These are phyloP conservation scores for Cygnus atratus DNA, from an alignment of 2,113 vertebrate species.

Conservation along the genomic window DNA sequence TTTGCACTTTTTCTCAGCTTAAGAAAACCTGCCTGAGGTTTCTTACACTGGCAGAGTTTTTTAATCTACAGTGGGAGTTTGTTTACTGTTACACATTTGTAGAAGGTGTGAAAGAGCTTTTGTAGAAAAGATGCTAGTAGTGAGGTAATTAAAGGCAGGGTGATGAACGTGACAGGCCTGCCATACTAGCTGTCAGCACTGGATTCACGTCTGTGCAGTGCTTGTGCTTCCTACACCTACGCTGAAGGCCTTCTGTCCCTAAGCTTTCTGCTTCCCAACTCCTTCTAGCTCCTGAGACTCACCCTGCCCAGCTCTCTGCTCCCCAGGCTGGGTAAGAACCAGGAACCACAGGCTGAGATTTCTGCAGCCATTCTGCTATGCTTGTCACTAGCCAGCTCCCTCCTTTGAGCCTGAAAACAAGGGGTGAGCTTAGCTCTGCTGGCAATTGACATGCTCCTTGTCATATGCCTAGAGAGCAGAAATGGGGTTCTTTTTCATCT, in stretches of 20 bases:
- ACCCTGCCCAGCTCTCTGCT: accelerated
- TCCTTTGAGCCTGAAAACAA: background rate
- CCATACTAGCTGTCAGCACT: background rate
- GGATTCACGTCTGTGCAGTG: background rate
- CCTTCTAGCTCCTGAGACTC: background rate
- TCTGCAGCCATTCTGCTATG: background rate
- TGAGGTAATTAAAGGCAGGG: constrained; percentile 32
- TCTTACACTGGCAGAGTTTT: background rate
- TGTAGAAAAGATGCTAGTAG: constrained; percentile 21
- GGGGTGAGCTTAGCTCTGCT: background rate
- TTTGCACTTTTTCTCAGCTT: background rate
- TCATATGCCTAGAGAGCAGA: background rate
- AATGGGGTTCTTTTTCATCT: background rate
- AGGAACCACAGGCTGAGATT: background rate
- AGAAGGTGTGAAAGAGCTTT: constrained; percentile 64
- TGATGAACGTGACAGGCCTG: background rate
- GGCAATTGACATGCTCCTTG: background rate
- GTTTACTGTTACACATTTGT: constrained; percentile 57
- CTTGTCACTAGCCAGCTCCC: background rate
- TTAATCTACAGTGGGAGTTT: constrained; percentile 29
- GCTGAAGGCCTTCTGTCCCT: background rate
- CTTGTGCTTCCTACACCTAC: background rate
- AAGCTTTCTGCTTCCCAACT: background rate
- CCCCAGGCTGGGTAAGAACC: background rate
- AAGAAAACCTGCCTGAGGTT: background rate